These are phyloP conservation scores for Pachliopta kotzebuea DNA, from an alignment of 2,888 invertebrate species.

Conservation along the genomic window DNA sequence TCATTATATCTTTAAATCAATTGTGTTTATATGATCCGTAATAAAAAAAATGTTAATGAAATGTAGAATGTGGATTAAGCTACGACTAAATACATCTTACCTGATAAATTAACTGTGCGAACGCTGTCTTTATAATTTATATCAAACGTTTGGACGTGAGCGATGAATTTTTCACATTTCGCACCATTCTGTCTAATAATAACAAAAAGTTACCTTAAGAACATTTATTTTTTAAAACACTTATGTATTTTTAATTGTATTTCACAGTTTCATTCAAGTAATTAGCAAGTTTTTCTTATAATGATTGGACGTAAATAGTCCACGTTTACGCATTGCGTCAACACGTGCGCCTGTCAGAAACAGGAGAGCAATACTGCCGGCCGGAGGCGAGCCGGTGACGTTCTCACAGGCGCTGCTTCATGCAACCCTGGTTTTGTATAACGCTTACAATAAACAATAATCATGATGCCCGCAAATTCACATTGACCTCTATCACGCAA, in stretches of 20 bases:
- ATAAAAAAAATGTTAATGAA: too few species aligned
- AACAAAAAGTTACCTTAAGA: background rate
- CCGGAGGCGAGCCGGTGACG: slow-evolving; percentile 7
- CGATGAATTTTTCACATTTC: slow-evolving; percentile 13
- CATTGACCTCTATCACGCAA: too few species aligned
- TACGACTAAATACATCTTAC: slow-evolving; percentile 6
- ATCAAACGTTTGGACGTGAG: background rate
- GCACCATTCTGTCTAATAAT: background rate
- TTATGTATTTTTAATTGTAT: background rate
- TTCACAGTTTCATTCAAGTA: slow-evolving; percentile 3
- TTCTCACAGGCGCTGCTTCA: slow-evolving; percentile 6
- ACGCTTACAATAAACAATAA: background rate
- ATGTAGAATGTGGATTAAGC: too few species aligned
- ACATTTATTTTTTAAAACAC: background rate
- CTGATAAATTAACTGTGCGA: slow-evolving; percentile 3
- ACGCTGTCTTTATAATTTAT: slow-evolving; percentile 3
- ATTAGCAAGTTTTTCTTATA: background rate
- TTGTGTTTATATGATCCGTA: too few species aligned
- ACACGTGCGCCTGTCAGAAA: slow-evolving; percentile 6
- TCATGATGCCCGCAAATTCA: too few species aligned
- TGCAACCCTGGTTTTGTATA: background rate
- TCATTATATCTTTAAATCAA: too few species aligned
- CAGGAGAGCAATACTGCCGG: slow-evolving; percentile 14
- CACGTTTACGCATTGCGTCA: background rate
- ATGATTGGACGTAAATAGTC: slow-evolving; percentile 1